A percentile compares a stretch with the other conserved stretches of the same genome.
Evolutionary conservation across 2,888 invertebrate species (phyloP).

Genomic region (Hydrotaea diabolus): DNA sequence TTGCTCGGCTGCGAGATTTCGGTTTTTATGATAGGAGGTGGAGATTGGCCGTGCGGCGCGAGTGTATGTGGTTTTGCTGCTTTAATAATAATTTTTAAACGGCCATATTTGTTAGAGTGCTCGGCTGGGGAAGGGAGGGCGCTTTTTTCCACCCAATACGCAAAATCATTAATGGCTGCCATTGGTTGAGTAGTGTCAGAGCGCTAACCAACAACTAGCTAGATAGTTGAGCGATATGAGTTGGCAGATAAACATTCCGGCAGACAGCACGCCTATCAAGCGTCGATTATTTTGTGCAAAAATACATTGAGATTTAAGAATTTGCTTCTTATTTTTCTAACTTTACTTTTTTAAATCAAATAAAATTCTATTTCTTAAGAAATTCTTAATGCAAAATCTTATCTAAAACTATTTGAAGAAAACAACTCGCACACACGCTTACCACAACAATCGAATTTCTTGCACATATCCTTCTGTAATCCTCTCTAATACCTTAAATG

Average conservation of each 20-base stretch:
- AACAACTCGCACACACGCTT: conserved; percentile 4
- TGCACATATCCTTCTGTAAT: conserved; percentile 13
- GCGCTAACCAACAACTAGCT: conserved; percentile 1
- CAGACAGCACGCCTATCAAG: neutral
- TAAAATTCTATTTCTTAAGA: conserved; percentile 28
- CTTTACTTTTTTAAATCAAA: conserved; percentile 39
- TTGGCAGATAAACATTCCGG: conserved; percentile 1
- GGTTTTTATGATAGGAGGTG: conserved; percentile 64
- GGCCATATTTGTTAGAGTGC: conserved; percentile 65
- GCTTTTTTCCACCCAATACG: conserved; percentile 10
- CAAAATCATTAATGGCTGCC: conserved; percentile 40
- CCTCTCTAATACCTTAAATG: conserved; percentile 53
- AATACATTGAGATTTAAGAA: conserved; percentile 54
- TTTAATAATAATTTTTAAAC: conserved; percentile 54
- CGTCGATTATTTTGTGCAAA: conserved; percentile 18
- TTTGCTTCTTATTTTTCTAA: neutral
- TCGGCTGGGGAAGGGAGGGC: neutral
- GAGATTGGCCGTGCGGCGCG: conserved; percentile 52
- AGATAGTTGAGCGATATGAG: conserved; percentile 13
- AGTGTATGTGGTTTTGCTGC: conserved; percentile 31
- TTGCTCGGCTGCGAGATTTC: conserved; percentile 36
- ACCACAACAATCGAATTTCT: conserved; percentile 16
- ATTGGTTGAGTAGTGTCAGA: neutral
- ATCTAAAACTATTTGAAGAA: conserved; percentile 32
- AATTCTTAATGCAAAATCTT: conserved; percentile 24